These are phyloP conservation scores for Micrasema minimum DNA, from an alignment of 1,140 invertebrate species.

Conservation along the genomic window DNA sequence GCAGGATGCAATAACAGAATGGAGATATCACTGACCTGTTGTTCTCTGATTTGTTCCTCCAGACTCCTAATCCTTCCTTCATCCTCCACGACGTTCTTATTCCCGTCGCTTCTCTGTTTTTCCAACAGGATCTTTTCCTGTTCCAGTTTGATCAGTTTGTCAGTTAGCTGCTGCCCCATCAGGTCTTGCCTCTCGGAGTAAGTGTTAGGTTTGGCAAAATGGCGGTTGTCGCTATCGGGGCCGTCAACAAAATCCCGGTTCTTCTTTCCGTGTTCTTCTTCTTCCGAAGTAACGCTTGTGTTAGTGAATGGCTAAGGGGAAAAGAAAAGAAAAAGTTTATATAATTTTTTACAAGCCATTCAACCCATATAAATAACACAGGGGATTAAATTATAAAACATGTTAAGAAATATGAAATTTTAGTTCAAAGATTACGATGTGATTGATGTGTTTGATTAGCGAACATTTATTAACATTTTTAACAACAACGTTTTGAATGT, in stretches of 20 bases:
- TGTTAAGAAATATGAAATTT: too few relatives aligned
- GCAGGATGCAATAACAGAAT: slow-evolving; percentile 8
- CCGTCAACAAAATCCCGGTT: slow-evolving; percentile 58
- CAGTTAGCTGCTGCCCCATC: slow-evolving; percentile 51
- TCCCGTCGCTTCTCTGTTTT: slow-evolving; percentile 40
- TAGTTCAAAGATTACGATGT: too few relatives aligned
- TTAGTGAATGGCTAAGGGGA: slow-evolving; percentile 65
- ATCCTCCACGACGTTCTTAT: slow-evolving; percentile 56
- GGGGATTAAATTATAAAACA: too few relatives aligned
- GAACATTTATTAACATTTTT: neutral
- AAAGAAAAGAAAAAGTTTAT: slow-evolving; percentile 15
- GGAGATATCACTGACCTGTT: slow-evolving; percentile 61
- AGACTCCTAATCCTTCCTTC: slow-evolving; percentile 66
- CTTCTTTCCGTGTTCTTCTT: slow-evolving; percentile 78
- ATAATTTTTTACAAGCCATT: too few relatives aligned
- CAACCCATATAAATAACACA: too few relatives aligned
- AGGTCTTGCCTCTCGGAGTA: slow-evolving; percentile 56
- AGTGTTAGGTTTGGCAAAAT: slow-evolving; percentile 49
- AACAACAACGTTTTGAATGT: too few relatives aligned
- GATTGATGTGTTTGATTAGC: too few relatives aligned
- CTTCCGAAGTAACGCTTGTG: slow-evolving; percentile 74
- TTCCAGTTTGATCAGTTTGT: slow-evolving; percentile 57
- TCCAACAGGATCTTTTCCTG: slow-evolving; percentile 55
- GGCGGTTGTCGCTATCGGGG: slow-evolving; percentile 31
- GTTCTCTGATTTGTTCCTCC: slow-evolving; percentile 69